Base-by-base conservation (phyloP, 2,888 invertebrate genomes). In the Hyposoter dolosus region DNA sequence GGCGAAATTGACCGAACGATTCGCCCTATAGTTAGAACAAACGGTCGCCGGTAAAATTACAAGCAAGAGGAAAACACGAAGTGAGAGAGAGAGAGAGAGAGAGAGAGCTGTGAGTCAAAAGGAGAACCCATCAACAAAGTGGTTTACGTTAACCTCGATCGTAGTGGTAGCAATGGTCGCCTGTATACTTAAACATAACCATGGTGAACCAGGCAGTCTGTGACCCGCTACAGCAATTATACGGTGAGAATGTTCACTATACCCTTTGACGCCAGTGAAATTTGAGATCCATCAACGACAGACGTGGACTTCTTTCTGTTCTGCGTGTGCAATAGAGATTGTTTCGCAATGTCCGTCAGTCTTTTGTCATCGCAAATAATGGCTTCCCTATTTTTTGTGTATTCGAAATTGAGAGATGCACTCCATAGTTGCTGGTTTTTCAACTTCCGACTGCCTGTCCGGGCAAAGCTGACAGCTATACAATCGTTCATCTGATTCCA, bases 191-290 rank as follows among this genome's bases (percentile, higher is more conserved):
- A 60, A 71, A 53, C 56, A 63, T 83, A 80, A 77, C 80, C 71
- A 75, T 28, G 60, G 78, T 81, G 50, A 69, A 40, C 17, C 63
- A n/a, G 28, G 68, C 45, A 12, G 79, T 15, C 60, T 60, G 23
- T n/a, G 35, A 63, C 50, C 77, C 68, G 43, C 74, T 60, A n/a
- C 43, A 63, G 43, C 47, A 60, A 68, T 79, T 43, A 53, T 17
- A 75, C 40, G 50, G 66, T 17, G 43, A 43, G 15, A 23, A 68
- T 40, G 72, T 77, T 72, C n/a, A 43, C 60, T 5, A 40, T 81
- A 63, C 63, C 74, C 86, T 86, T 86, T 86, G 86, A 86, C 77
- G 47, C 60, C 77, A 53, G 23, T 68, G 83, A 74, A 82, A 86
- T 83, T 78, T 74, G 63, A 76, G 80, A 76, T 28, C 71, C 83